These are phyloP conservation scores for Drosophila lini DNA, from an alignment of 1,140 invertebrate genomes.

Conservation along the genomic window DNA sequence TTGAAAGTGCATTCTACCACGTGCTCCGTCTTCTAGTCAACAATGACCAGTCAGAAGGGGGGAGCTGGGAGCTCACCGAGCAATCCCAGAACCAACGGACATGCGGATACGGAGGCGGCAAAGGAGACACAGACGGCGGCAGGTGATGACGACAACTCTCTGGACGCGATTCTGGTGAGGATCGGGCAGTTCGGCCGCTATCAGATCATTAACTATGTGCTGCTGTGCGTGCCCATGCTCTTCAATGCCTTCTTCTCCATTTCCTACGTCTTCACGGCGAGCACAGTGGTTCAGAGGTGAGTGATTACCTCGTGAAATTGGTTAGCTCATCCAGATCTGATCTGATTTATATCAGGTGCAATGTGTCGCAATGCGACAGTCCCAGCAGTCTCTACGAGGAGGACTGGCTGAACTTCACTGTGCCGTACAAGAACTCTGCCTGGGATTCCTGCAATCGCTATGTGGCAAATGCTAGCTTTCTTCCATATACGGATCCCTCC, in stretches of 20 bases:
- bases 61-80: slow-evolving; percentile 8
- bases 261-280: slow-evolving; percentile 87
- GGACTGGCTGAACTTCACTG: slow-evolving; percentile 86
- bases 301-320: slow-evolving; percentile 66
- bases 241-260: slow-evolving; percentile 85
- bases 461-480: not conserved
- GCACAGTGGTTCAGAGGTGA: slow-evolving; percentile 86
- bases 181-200: slow-evolving; percentile 86
- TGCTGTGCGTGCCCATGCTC: slow-evolving; percentile 85
- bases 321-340: too few species aligned
- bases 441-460: slow-evolving; percentile 86
- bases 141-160: slow-evolving; percentile 54
- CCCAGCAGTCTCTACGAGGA: slow-evolving; percentile 83
- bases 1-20: slow-evolving; percentile 70
- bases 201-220: slow-evolving; percentile 86
- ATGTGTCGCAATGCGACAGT: slow-evolving; percentile 87
- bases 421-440: slow-evolving; percentile 83
- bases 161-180: slow-evolving; percentile 73
- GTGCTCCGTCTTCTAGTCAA: slow-evolving; percentile 16
- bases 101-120: slow-evolving; percentile 25
- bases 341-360: slow-evolving; percentile 85
- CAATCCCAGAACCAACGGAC: slow-evolving; percentile 7
- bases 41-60: slow-evolving; percentile 31
- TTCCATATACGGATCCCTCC: slow-evolving; percentile 26
- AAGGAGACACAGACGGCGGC: slow-evolving; percentile 9